Base-by-base conservation (phyloP, 2,797 vertebrate genomes). In the Phoebastria nigripes region DNA sequence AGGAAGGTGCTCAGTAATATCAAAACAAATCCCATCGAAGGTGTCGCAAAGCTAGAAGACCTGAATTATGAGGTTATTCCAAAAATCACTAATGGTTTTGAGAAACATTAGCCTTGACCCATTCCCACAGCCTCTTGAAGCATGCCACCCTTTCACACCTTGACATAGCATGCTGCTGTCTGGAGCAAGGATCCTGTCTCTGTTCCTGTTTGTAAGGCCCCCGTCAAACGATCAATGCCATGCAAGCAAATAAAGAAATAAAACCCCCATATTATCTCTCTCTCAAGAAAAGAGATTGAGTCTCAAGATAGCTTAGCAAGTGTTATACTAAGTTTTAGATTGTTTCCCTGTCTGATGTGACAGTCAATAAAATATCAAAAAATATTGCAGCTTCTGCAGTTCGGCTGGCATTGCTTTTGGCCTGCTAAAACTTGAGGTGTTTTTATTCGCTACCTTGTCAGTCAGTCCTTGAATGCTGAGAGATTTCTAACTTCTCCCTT, bases 401-500 rank as follows among this genome's bases (percentile, higher is more conserved):
- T 85, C 4, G 4, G 66, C 82, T 87, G 94, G 54, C 82, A 94
- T 93, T 93, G 85, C 80, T 95, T 91, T 95, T 61, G 89, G 82
- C 77, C 80, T 81, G 84, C 72, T 91, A 87, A 93, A 92, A 91
- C 82, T 86, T 83, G 69, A 97, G 62, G 22, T 89, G 26, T 51
- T 97, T 95, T 97, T 97, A 92, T 96, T 96, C 95, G 87, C 89
- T 82, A 66, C n/a, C 31, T 51, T 95, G 92, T 97, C 96, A 97
- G 56, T 97, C 94, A 96, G 97, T 55, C 95, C 97, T 97, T 98
- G 97, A 97, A 95, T 79, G 63, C 83, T 61, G 89, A 97, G 82
- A 97, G 96, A 97, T 97, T 97, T 97, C 94, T 93, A 95, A 95
- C 95, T 97, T 97, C 73, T 96, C 55, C 91, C 94, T 97, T 98